Percentiles rank a stretch among this genome's conserved stretches.
These are phyloP conservation scores for Catagonus wagneri DNA, from an alignment of 2,113 vertebrate genomes.

Conservation along the genomic window DNA sequence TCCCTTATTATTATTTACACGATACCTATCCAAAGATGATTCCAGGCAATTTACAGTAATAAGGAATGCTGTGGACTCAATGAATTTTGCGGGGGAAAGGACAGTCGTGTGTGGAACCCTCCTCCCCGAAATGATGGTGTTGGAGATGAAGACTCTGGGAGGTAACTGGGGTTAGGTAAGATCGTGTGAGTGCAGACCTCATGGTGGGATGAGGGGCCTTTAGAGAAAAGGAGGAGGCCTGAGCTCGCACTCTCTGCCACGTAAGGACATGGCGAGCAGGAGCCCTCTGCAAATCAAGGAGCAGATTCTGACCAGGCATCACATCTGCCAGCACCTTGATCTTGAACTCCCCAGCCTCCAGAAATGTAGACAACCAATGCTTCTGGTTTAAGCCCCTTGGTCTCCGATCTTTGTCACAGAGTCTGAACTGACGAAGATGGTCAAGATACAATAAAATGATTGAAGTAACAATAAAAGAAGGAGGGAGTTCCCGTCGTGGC, in stretches of 20 bases:
- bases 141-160: background rate
- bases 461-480: background rate
- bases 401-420: too few species aligned
- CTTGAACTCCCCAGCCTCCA: background rate
- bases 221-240: background rate
- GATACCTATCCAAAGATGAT: constrained; percentile 16
- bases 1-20: constrained; percentile 10
- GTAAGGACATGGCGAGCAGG: background rate
- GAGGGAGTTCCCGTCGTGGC: too few species aligned
- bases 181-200: background rate
- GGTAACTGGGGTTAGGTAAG: background rate
- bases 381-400: background rate
- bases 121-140: background rate
- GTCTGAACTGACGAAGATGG: background rate
- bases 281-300: rapidly evolving
- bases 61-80: background rate
- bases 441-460: background rate
- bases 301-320: background rate
- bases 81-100: background rate
- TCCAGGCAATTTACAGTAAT: background rate
- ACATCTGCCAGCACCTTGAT: background rate
- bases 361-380: background rate
- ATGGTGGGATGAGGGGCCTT: background rate
- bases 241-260: background rate
- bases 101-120: background rate